Evolutionary conservation across 2,888 invertebrate genomes (phyloP), one percentile per base, ranked within the genome.

Genomic region (Drosophila mimica): DNA sequence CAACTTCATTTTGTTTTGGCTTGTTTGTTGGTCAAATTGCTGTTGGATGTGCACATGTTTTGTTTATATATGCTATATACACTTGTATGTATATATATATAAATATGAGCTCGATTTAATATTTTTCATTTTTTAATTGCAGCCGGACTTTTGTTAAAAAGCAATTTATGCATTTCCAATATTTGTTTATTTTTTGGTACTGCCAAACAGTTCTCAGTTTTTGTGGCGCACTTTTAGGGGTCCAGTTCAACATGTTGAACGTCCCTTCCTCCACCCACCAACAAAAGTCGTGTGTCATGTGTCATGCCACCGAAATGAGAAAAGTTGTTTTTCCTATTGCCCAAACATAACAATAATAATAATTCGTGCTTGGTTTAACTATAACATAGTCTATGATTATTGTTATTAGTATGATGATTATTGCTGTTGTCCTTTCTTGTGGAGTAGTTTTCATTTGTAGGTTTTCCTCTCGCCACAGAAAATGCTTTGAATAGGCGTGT

Each of bases 221-320:
- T 25, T 25, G 46, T 15, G 8, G 46, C 46, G 8, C 46, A 46
- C 20, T 15, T 43, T 20, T 11, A 5, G 20, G 5, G 5, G 43
- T 20, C 11, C 11, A 20, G 11, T 5, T 15, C 15, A 46, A 46
- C 15, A 46, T 46, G 25, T 46, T 25, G 25, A 8, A 4, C 25
- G 4, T 46, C 25, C 25, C 15, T 25, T 46, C 5, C 20, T 4
- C 3, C 9, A 4, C 0, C 20, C 0, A 28, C 36, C 28, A 38
- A 36, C 40, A 49, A 40, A 34, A 46, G 70, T 51, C 59, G 60
- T 46, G 9, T 52, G 79, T 85, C 88, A 83, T 57, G 62, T 52
- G 79, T 85, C 88, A 81, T 53, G 62, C 51, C 51, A 71, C 63
- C 73, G 56, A 80, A 86, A 88, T 88, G 84, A 80, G 81, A 79